Evolutionary conservation across 2,797 vertebrate genomes (phyloP).

Genomic region (Lagocephalus sceleratus): DNA sequence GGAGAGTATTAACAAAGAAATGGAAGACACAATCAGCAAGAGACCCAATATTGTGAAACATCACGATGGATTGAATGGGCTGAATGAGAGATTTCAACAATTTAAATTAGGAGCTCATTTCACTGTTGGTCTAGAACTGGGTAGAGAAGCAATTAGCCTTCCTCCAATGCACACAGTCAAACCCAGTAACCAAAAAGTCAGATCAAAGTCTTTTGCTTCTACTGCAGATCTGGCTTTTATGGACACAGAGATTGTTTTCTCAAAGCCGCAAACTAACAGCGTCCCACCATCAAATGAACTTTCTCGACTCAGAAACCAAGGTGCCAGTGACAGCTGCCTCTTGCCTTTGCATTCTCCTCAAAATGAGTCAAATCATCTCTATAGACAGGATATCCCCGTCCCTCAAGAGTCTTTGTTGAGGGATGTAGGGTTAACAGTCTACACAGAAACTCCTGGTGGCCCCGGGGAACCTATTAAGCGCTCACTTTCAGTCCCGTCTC

Average conservation of each 20-base stretch:
- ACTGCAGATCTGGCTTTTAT: conserved; percentile 57
- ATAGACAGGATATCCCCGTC: conserved; percentile 77
- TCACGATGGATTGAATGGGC: conserved; percentile 55
- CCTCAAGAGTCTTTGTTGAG: conserved; percentile 76
- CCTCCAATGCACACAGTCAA: conserved; percentile 57
- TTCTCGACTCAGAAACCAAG: conserved; percentile 9
- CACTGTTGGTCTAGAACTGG: conserved; percentile 45
- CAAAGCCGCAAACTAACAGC: conserved; percentile 46
- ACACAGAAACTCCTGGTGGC: conserved; percentile 72
- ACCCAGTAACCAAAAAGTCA: conserved; percentile 55
- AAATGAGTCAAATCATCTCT: conserved; percentile 46
- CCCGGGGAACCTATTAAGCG: conserved; percentile 66
- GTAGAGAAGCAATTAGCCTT: conserved; percentile 62
- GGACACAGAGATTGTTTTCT: conserved; percentile 53
- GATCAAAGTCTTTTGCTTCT: conserved; percentile 63
- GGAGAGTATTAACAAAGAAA: conserved; percentile 95
- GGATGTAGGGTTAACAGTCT: conserved; percentile 79
- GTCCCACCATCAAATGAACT: conserved; percentile 42
- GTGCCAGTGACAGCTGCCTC: conserved; percentile 36
- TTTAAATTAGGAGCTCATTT: conserved; percentile 52
- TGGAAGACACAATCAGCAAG: conserved; percentile 83
- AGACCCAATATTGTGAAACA: conserved; percentile 66
- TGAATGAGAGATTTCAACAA: conserved; percentile 48
- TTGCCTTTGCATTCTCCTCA: conserved; percentile 30
- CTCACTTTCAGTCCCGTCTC: conserved; percentile 69